Evolutionary conservation across 2,888 invertebrate species (phyloP).

Genomic region (Melinopterus prodromus): DNA sequence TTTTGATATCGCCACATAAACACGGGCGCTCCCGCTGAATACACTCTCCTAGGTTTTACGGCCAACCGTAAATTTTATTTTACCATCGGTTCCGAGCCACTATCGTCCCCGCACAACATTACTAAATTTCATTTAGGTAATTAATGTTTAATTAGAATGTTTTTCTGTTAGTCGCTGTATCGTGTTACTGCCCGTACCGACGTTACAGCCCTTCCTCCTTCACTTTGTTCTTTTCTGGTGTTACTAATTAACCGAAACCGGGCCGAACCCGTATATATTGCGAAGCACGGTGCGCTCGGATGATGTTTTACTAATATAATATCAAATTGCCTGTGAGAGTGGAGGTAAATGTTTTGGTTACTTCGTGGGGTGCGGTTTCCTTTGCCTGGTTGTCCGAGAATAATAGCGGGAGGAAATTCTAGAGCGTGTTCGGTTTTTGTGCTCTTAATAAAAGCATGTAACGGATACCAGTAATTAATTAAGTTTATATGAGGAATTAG

Average conservation of each 20-base stretch:
- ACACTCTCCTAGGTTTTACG: not conserved
- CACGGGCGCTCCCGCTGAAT: not conserved
- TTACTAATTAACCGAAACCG: not conserved
- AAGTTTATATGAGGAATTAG: no score
- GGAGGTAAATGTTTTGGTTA: not conserved
- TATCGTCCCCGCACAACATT: not conserved
- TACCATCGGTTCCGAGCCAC: not conserved
- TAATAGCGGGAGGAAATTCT: not conserved
- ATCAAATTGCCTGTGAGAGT: not conserved
- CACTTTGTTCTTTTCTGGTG: not conserved
- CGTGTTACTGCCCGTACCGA: not conserved
- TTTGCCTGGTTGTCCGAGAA: not conserved
- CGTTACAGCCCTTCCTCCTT: not conserved
- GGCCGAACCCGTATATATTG: not conserved
- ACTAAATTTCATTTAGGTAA: slow-evolving; percentile 4
- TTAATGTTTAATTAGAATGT: not conserved
- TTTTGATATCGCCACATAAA: slow-evolving; percentile 4
- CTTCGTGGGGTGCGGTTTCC: not conserved
- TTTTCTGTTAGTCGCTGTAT: not conserved
- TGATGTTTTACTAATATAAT: not conserved
- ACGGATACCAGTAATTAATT: not conserved
- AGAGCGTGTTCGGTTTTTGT: not conserved
- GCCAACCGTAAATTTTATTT: not conserved
- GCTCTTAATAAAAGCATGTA: not conserved
- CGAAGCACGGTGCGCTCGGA: not conserved